Base-by-base conservation (phyloP, 2,888 invertebrate genomes). In the Acleris sparsana region DNA sequence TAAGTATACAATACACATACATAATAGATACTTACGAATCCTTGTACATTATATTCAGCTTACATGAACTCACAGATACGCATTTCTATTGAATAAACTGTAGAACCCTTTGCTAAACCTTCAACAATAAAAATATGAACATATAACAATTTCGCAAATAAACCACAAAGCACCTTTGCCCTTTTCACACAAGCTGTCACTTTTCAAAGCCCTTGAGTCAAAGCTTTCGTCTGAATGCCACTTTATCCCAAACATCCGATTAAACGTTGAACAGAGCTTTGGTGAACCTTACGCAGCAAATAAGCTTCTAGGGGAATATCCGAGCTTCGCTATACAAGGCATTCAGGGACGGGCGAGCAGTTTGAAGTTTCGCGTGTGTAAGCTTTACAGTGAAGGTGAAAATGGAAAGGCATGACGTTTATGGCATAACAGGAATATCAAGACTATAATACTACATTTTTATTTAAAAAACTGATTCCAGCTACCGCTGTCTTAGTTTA, bases 191-290 rank as follows among this genome's bases (percentile, higher is more conserved):
- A 25, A 56, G 5, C 59, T 58, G 46, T 25, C 59, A 48, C 59
- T 43, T 59, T 43, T 53, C 33, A 59, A 53, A 53, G 48, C 59
- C 51, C 51, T 52, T 49, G 44, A 57, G 44, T 20, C 25, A 48
- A 39, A 43, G 53, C 53, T 49, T 55, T 25, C 56, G 49, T 58
- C 43, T 55, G 39, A 39, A 25, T 48, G 53, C 48, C 33, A 64
- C 53, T 64, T 59, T 64, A 64, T 59, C 33, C 44, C 53, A 16
- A 59, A 64, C 58, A 59, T 64, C 63, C 63, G 63, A 59, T 64
- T 64, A 59, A 64, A 43, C 44, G 58, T 53, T 58, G 48, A 64
- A 59, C 63, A 46, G 53, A 53, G 57, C 46, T 57, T 63, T 57
- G 53, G 49, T 29, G 52, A 58, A 48, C 46, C 52, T 63, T 63